Evolutionary conservation across 2,797 vertebrate species (phyloP).

Genomic region (Anisognathus igniventris): DNA sequence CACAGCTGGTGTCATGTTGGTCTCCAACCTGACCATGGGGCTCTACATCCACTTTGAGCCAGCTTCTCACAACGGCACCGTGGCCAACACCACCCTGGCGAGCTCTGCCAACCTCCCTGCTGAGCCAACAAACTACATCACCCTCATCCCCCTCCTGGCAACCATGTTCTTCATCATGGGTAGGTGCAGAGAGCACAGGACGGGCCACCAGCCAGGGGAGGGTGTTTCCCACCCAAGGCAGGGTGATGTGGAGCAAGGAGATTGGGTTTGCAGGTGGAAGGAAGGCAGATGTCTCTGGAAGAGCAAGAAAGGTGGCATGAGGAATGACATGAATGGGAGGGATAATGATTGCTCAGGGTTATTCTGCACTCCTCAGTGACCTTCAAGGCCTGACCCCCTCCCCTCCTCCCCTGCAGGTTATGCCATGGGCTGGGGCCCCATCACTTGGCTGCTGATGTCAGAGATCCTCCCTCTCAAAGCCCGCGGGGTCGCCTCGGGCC

Average conservation of each 20-base stretch:
- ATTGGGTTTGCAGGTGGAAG: neutral
- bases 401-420: slow-evolving; percentile 78
- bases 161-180: slow-evolving; percentile 91
- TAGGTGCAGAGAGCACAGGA: slow-evolving; percentile 44
- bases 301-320: neutral
- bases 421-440: slow-evolving; percentile 95
- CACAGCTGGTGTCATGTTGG: slow-evolving; percentile 82
- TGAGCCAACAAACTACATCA: slow-evolving; percentile 27
- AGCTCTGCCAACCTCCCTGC: neutral
- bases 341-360: neutral
- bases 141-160: slow-evolving; percentile 85
- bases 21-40: slow-evolving; percentile 82
- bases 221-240: accelerated
- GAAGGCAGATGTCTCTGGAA: neutral
- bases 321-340: neutral
- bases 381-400: neutral
- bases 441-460: slow-evolving; percentile 96
- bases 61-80: neutral
- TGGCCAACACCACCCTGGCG: neutral
- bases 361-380: neutral
- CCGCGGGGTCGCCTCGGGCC: slow-evolving; percentile 86
- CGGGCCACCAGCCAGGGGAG: neutral
- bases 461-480: slow-evolving; percentile 90
- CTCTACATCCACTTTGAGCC: slow-evolving; percentile 71
- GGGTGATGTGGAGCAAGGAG: neutral